phyloP scores from a whole-genome alignment of 2,113 vertebrate species.

The Forbesichthys agassizii region DNA sequence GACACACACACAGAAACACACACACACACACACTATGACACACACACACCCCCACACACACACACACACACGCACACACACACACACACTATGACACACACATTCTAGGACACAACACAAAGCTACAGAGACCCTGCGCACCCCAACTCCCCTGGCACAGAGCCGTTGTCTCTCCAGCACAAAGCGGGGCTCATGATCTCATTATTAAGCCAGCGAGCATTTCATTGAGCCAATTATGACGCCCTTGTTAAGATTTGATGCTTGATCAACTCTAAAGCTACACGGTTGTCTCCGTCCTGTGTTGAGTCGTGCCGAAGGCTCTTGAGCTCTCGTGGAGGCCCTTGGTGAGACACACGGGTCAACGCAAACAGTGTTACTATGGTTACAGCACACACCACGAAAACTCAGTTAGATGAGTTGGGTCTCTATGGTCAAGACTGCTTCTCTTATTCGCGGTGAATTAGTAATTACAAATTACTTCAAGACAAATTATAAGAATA shows the following conservation, averaged over 20 bases:
- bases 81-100: conserved; percentile 27
- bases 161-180: conserved; percentile 24
- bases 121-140: background rate
- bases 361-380: too few relatives aligned
- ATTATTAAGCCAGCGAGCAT: conserved; percentile 69
- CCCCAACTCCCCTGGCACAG: too few relatives aligned
- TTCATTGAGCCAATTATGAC: conserved; percentile 69
- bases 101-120: conserved; percentile 33
- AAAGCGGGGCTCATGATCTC: conserved; percentile 52
- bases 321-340: background rate
- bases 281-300: background rate
- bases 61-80: background rate
- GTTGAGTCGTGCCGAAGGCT: background rate
- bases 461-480: too few relatives aligned
- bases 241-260: conserved; percentile 69
- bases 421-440: too few relatives aligned
- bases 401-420: too few relatives aligned
- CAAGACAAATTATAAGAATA: too few relatives aligned
- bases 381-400: too few relatives aligned
- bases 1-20: background rate
- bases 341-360: too few relatives aligned
- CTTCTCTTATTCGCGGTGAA: too few relatives aligned
- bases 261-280: conserved; percentile 52
- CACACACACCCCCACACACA: conserved; percentile 3
- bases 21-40: background rate